A percentile compares a stretch with the other conserved stretches of the same genome.
Evolutionary conservation across 2,113 vertebrate genomes (phyloP).

Genomic region (Candoia aspera): DNA sequence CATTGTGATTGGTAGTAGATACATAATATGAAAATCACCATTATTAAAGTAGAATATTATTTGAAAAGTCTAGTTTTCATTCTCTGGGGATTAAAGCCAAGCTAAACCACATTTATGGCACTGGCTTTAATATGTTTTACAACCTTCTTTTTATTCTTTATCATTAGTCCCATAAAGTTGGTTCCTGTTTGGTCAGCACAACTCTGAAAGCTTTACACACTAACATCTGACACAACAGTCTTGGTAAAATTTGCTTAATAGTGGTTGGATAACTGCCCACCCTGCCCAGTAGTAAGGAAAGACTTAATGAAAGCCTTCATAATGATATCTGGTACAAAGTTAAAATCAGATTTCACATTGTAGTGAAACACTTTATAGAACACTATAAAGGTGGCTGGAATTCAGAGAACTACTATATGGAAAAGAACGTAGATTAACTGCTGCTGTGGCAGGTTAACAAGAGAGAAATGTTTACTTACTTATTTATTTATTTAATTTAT

Average conservation of each 20-base stretch:
- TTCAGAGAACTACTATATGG: not conserved
- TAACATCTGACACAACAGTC: slow-evolving; percentile 42
- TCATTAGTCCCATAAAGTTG: slow-evolving; percentile 39
- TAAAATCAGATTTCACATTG: slow-evolving; percentile 37
- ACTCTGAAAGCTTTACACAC: slow-evolving; percentile 56
- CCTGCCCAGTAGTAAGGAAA: slow-evolving; percentile 29
- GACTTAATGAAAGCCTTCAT: slow-evolving; percentile 46
- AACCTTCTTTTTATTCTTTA: slow-evolving; percentile 56
- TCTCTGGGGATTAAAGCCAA: slow-evolving; percentile 48
- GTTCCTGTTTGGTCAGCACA: slow-evolving; percentile 48
- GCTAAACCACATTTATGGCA: slow-evolving; percentile 58
- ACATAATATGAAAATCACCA: not conserved
- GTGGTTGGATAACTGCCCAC: not conserved
- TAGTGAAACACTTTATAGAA: slow-evolving; percentile 6
- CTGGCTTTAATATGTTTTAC: slow-evolving; percentile 63
- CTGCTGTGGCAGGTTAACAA: not conserved
- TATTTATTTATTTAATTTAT: too few species aligned
- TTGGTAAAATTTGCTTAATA: slow-evolving; percentile 44
- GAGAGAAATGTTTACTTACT: not conserved
- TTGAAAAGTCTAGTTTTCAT: slow-evolving; percentile 29
- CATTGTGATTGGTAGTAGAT: not conserved
- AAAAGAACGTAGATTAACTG: not conserved
- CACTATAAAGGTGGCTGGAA: not conserved
- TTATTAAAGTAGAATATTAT: not conserved
- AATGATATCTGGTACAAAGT: slow-evolving; percentile 40